Percentiles rank a stretch among this genome's conserved stretches.
phyloP scores from a whole-genome alignment of 2,113 vertebrate species.

The Noturus placidus region DNA sequence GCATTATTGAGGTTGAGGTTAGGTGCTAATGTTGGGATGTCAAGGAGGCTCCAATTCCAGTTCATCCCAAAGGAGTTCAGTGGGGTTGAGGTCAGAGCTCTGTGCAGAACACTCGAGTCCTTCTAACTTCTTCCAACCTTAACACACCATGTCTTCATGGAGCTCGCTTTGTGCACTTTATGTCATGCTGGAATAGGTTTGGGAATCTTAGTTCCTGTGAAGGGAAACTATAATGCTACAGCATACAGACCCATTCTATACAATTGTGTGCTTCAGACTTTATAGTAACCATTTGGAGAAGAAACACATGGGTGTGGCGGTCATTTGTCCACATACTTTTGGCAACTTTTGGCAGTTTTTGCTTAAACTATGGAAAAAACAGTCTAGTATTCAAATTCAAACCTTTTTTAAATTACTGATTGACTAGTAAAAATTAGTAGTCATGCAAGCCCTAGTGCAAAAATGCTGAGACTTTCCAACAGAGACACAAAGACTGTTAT shows the following conservation, averaged over 20 bases:
- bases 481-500: background rate
- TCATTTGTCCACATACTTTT: background rate
- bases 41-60: too few relatives aligned
- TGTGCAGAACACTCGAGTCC: too few relatives aligned
- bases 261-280: background rate
- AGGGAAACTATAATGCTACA: background rate
- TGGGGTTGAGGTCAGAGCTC: too few relatives aligned
- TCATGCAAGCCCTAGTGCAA: background rate
- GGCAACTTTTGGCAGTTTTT: background rate
- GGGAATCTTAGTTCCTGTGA: background rate
- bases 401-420: background rate
- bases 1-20: too few relatives aligned
- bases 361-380: background rate
- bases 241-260: background rate
- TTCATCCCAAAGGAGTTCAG: too few relatives aligned
- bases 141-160: background rate
- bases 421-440: background rate
- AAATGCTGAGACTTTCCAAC: background rate
- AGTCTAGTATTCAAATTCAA: background rate
- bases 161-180: background rate
- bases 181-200: background rate
- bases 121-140: too few relatives aligned
- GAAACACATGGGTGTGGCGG: background rate
- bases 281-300: background rate
- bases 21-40: too few relatives aligned